Conservation (phyloP, 1,140 invertebrate species). For the Kradibia gibbosae region DNA sequence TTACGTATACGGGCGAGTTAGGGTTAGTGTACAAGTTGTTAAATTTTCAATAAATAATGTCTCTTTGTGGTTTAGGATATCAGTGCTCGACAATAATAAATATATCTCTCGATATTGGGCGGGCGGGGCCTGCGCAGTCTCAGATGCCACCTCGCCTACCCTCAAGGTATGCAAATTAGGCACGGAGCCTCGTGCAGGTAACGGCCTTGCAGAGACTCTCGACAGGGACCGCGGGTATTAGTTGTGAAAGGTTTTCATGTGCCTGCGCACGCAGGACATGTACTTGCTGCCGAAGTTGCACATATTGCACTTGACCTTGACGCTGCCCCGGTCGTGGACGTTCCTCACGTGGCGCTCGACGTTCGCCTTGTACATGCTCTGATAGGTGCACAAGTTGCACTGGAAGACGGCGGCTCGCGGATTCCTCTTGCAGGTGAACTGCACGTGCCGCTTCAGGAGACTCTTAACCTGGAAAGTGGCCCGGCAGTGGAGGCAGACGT, state of each 20-base stretch:
- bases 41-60: too few species aligned
- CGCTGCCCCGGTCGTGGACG: slow-evolving; percentile 61
- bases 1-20: too few species aligned
- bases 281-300: slow-evolving; percentile 68
- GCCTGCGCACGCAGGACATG: slow-evolving; percentile 65
- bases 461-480: slow-evolving; percentile 65
- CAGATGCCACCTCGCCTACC: too few species aligned
- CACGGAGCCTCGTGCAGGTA: too few species aligned
- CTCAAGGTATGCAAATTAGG: too few species aligned
- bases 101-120: too few species aligned
- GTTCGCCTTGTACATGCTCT: slow-evolving; percentile 66
- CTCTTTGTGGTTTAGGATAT: too few species aligned
- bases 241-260: slow-evolving; percentile 65
- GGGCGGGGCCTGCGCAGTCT: too few species aligned
- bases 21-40: too few species aligned
- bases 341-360: slow-evolving; percentile 66
- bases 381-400: slow-evolving; percentile 65
- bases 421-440: slow-evolving; percentile 67
- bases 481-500: slow-evolving; percentile 66
- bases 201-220: too few species aligned
- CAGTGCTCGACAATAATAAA: too few species aligned
- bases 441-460: slow-evolving; percentile 68
- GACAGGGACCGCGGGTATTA: background rate
- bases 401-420: slow-evolving; percentile 59
- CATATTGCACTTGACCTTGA: slow-evolving; percentile 66